Evolutionary conservation across 2,888 invertebrate species (phyloP).

Genomic region (Yponomeuta malinellus): DNA sequence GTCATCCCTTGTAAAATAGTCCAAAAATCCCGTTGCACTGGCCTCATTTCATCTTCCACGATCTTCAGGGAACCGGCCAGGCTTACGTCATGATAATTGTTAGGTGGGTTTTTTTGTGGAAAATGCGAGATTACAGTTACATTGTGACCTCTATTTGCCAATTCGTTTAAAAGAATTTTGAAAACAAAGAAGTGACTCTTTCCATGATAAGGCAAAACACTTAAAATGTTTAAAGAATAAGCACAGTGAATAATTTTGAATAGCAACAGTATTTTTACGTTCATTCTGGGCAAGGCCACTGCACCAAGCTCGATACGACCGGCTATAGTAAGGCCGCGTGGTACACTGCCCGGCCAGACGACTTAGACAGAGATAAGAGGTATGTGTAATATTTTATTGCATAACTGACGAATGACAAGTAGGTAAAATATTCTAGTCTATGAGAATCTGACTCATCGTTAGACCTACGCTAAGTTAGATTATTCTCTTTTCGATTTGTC

Average conservation of each 20-base stretch:
- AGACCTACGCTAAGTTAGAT: neutral
- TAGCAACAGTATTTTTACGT: slow-evolving; percentile 2
- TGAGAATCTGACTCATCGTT: neutral
- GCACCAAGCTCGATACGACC: neutral
- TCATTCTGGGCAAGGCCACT: neutral
- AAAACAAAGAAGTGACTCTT: slow-evolving; percentile 82
- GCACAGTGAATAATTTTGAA: neutral
- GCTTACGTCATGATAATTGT: slow-evolving; percentile 52
- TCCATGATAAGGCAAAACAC: slow-evolving; percentile 78
- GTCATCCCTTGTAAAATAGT: slow-evolving; percentile 29
- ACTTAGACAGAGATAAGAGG: too few relatives aligned
- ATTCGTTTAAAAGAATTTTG: slow-evolving; percentile 71
- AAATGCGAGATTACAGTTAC: slow-evolving; percentile 81
- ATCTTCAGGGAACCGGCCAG: slow-evolving; percentile 39
- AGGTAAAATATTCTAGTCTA: neutral
- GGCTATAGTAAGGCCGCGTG: neutral
- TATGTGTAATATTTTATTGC: too few relatives aligned
- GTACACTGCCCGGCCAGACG: neutral
- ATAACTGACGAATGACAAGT: neutral
- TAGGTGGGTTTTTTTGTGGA: slow-evolving; percentile 51
- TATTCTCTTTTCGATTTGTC: neutral
- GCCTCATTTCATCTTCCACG: slow-evolving; percentile 39
- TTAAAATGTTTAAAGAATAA: slow-evolving; percentile 69
- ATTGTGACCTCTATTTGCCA: slow-evolving; percentile 78
- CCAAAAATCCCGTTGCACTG: slow-evolving; percentile 35